Percentiles rank a stretch among this genome's conserved stretches.
Evolutionary conservation across 2,797 vertebrate species (phyloP).

Genomic region (Sebastes trivittatus): DNA sequence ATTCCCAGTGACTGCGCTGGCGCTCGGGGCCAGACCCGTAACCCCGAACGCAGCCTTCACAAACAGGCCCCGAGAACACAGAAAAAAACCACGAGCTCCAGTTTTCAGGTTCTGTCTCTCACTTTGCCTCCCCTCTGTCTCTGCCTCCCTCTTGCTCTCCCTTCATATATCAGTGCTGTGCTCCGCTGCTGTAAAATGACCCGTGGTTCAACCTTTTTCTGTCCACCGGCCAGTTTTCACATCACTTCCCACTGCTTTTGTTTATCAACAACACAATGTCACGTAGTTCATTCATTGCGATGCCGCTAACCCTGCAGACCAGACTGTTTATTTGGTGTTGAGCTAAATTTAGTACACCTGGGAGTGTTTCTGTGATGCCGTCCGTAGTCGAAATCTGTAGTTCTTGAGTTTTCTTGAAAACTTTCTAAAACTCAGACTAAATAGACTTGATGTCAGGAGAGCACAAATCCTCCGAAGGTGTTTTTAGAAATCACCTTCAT

Average conservation of each 20-base stretch:
- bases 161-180: neutral
- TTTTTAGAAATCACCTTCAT: constrained; percentile 6
- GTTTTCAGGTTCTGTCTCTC: constrained; percentile 30
- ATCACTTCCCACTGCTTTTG: constrained; percentile 31
- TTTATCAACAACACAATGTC: constrained; percentile 38
- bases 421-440: neutral
- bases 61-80: constrained; percentile 56
- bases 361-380: neutral
- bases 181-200: constrained; percentile 35
- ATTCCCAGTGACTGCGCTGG: constrained; percentile 74
- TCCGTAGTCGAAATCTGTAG: neutral
- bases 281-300: neutral
- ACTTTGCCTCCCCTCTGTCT: neutral
- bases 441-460: neutral
- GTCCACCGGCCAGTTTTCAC: constrained; percentile 37
- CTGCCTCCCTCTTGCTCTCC: neutral
- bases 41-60: constrained; percentile 61
- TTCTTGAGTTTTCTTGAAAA: neutral
- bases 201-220: constrained; percentile 36
- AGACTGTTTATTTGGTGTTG: neutral
- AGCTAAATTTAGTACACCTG: neutral
- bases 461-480: neutral
- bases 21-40: constrained; percentile 68
- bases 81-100: constrained; percentile 42
- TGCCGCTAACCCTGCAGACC: neutral